Evolutionary conservation across 2,797 vertebrate genomes (phyloP).

Genomic region (Oreochromis mossambicus): DNA sequence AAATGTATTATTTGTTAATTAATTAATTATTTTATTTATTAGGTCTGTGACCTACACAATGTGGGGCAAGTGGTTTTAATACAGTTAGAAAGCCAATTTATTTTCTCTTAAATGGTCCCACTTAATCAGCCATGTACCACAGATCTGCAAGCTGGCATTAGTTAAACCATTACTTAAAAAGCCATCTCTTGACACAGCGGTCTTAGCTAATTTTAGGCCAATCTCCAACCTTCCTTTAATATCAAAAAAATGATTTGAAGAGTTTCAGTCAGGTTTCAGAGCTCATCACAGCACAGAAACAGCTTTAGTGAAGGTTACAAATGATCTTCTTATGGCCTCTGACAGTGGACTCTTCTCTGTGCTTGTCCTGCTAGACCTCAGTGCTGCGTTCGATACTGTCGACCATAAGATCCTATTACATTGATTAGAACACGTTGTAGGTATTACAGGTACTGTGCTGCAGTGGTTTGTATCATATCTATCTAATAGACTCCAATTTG

Average conservation of each 20-base stretch:
- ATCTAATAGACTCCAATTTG: neutral
- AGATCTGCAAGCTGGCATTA: neutral
- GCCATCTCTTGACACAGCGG: neutral
- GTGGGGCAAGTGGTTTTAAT: neutral
- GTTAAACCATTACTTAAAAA: neutral
- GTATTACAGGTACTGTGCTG: neutral
- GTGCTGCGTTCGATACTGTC: accelerated
- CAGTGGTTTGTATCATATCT: neutral
- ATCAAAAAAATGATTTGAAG: neutral
- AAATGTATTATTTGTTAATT: neutral
- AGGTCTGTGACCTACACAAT: neutral
- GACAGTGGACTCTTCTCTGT: neutral
- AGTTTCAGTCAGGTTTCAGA: neutral
- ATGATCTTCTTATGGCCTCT: too few species aligned
- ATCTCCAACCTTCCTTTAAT: neutral
- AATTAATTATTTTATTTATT: neutral
- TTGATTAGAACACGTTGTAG: accelerated
- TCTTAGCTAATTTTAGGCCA: neutral
- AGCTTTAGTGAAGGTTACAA: neutral
- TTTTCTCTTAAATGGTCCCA: neutral
- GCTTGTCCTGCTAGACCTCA: neutral
- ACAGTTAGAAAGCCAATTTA: neutral
- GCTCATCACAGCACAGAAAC: neutral
- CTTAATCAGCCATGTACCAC: neutral
- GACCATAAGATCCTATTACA: neutral